These are phyloP conservation scores for Acromyrmex heyeri DNA, from an alignment of 1,140 invertebrate species.

Conservation along the genomic window DNA sequence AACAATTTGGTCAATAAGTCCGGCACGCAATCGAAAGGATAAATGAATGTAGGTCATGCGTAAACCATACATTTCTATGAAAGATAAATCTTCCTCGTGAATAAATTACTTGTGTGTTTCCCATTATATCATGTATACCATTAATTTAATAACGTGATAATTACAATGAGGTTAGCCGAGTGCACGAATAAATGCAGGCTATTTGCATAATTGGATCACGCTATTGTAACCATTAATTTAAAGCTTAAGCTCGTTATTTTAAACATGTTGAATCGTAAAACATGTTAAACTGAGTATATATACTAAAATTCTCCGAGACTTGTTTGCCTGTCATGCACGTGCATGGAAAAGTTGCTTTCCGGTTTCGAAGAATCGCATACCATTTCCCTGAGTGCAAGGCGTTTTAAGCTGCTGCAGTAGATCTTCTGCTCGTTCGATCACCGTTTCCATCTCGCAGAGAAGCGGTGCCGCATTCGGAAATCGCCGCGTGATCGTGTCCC, in stretches of 20 bases:
- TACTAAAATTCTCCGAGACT: not conserved
- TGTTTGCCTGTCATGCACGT: not conserved
- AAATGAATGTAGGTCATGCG: conserved; percentile 29
- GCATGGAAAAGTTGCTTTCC: not conserved
- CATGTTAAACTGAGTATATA: not conserved
- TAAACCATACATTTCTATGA: conserved; percentile 22
- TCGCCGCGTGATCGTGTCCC: conserved; percentile 76
- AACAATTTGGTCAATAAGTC: conserved; percentile 13
- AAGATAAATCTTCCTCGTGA: conserved; percentile 56
- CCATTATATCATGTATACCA: conserved; percentile 30
- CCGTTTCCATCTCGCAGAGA: conserved; percentile 78
- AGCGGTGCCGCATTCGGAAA: conserved; percentile 79
- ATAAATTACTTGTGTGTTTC: conserved; percentile 48
- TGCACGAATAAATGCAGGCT: conserved; percentile 23
- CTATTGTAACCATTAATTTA: conserved; percentile 50
- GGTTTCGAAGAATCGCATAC: conserved; percentile 39
- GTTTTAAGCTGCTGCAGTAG: conserved; percentile 69
- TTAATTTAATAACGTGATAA: conserved; percentile 54
- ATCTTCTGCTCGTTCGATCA: conserved; percentile 76
- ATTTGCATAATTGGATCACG: conserved; percentile 53
- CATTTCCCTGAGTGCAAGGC: conserved; percentile 65
- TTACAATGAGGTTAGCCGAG: conserved; percentile 41
- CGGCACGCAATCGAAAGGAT: conserved; percentile 4
- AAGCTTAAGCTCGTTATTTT: conserved; percentile 24
- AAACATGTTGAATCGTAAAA: conserved; percentile 12